phyloP scores from a whole-genome alignment of 2,888 invertebrate genomes.

The Brenthis hecate region DNA sequence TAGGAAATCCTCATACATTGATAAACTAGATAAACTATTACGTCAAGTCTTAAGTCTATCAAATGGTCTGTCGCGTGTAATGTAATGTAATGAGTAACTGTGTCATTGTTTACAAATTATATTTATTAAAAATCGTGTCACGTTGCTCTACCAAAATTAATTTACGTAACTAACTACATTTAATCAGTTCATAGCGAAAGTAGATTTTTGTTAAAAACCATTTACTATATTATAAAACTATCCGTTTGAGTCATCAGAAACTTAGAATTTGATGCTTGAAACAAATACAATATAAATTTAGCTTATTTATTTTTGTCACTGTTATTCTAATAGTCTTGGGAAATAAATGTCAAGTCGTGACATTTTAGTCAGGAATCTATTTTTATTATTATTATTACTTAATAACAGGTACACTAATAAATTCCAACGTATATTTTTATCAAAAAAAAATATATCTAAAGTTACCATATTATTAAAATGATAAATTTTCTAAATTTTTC shows the following conservation, averaged over 20 bases:
- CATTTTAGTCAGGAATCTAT: neutral
- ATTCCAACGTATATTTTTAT: no score
- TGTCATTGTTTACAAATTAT: constrained; percentile 15
- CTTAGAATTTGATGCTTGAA: neutral
- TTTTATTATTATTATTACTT: neutral
- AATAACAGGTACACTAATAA: no score
- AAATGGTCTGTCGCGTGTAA: constrained; percentile 5
- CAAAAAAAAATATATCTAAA: no score
- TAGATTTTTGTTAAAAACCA: no score
- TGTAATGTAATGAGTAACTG: constrained; percentile 8
- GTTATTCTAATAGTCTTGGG: neutral
- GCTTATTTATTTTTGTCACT: constrained; percentile 8
- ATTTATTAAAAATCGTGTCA: neutral
- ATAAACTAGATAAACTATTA: neutral
- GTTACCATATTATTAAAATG: no score
- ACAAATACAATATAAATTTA: neutral
- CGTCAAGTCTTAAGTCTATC: neutral
- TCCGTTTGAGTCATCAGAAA: no score
- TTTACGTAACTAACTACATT: constrained; percentile 1
- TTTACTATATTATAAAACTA: no score
- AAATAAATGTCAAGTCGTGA: neutral
- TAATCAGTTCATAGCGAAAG: neutral
- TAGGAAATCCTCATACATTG: neutral
- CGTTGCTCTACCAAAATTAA: constrained; percentile 5
- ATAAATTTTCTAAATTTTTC: no score